These are phyloP conservation scores for Pyrgilauda ruficollis DNA, from an alignment of 2,113 vertebrate species.

Conservation along the genomic window DNA sequence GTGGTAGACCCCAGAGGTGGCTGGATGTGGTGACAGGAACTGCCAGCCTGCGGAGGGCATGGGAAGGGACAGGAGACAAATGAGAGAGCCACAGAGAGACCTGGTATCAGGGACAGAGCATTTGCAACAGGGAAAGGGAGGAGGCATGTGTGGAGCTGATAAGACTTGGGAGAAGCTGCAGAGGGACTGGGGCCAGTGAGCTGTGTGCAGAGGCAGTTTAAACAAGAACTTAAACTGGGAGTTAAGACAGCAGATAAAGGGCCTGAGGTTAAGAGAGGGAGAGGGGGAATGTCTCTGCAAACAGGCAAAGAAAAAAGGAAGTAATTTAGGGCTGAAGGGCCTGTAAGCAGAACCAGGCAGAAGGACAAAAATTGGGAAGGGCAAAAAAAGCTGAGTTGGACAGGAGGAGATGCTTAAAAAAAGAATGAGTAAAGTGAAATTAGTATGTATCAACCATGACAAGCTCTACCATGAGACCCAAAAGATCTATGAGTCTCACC, in stretches of 20 bases:
- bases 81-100: background rate
- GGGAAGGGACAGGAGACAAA: background rate
- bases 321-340: background rate
- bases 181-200: background rate
- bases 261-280: background rate
- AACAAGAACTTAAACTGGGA: background rate
- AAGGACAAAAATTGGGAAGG: background rate
- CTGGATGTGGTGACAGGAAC: background rate
- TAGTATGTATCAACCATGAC: fast-evolving
- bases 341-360: background rate
- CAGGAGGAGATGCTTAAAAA: background rate
- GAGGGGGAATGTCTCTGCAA: fast-evolving
- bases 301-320: background rate
- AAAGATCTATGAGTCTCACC: background rate
- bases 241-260: background rate
- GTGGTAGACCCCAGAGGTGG: background rate
- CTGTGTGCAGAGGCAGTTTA: background rate
- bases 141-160: background rate
- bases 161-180: background rate
- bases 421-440: background rate
- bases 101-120: background rate
- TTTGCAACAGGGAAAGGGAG: background rate
- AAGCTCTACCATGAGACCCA: background rate
- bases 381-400: background rate
- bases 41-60: background rate